Conservation (phyloP, 2,113 vertebrate genomes). For the Sigmodon hispidus region DNA sequence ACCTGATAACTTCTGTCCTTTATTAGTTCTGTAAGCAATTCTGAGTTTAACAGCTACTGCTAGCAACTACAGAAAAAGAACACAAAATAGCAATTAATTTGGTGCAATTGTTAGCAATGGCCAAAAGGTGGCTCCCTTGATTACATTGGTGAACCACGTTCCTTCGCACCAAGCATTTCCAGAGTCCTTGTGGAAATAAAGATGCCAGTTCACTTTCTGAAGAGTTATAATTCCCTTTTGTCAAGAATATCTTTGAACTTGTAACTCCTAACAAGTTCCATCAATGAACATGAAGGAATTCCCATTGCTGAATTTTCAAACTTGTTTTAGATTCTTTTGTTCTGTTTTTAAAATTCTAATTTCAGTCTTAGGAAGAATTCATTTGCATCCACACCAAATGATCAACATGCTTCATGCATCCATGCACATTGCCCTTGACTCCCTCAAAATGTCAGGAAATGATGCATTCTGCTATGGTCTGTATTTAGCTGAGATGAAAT, state of each 20-base stretch:
- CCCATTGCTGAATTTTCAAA: conserved; percentile 42
- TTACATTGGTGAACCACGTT: conserved; percentile 3
- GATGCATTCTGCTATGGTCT: neutral
- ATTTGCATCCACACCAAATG: neutral
- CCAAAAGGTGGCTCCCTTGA: conserved; percentile 72
- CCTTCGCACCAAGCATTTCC: neutral
- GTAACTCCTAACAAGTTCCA: neutral
- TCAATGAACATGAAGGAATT: neutral
- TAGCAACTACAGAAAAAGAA: neutral
- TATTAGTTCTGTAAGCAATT: neutral
- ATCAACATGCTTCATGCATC: neutral
- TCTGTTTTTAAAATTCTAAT: neutral
- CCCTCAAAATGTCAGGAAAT: neutral
- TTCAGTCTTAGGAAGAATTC: neutral
- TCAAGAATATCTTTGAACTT: conserved; percentile 17
- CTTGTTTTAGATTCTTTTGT: neutral
- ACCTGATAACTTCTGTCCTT: neutral
- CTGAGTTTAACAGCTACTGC: neutral
- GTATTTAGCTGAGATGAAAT: neutral
- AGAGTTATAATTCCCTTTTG: conserved; percentile 4
- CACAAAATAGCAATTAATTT: neutral
- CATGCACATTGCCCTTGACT: neutral
- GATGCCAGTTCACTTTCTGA: neutral
- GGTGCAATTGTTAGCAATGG: conserved; percentile 45
- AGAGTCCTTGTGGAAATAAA: conserved; percentile 30